These are phyloP conservation scores for Hystrix brachyura DNA, from an alignment of 2,113 vertebrate genomes.

Conservation along the genomic window DNA sequence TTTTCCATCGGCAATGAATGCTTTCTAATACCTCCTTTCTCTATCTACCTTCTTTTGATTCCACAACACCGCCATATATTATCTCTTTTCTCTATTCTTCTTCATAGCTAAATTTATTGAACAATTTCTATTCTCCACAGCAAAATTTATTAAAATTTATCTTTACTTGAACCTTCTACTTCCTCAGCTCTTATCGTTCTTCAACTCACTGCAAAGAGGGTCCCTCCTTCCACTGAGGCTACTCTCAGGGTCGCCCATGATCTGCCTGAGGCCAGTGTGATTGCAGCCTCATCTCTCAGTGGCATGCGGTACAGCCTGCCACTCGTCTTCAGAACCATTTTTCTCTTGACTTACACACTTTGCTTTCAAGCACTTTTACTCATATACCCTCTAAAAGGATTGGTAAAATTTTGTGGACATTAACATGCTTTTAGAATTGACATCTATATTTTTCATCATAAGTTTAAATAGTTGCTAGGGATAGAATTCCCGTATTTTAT, in stretches of 20 bases:
- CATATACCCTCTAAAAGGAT: background rate
- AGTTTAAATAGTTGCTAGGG: conserved; percentile 66
- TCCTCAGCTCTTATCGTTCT: background rate
- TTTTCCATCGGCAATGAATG: background rate
- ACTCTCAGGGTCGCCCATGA: background rate
- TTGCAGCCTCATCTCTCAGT: background rate
- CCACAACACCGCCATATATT: background rate
- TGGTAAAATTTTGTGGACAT: conserved; percentile 44
- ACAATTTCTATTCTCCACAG: background rate
- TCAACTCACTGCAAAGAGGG: background rate
- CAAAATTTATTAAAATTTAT: background rate
- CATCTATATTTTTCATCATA: conserved; percentile 48
- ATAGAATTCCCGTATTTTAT: conserved; percentile 66
- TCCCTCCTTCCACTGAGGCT: background rate
- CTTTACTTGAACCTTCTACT: background rate
- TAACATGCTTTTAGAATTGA: conserved; percentile 56
- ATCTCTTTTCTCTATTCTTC: background rate
- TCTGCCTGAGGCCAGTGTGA: background rate
- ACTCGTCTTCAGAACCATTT: background rate
- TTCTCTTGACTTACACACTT: background rate
- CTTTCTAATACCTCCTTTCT: background rate
- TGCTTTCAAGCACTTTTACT: conserved; percentile 62
- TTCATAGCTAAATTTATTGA: background rate
- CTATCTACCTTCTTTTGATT: background rate
- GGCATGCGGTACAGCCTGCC: background rate